Percentiles rank a stretch among this genome's conserved stretches.
Evolutionary conservation across 2,888 invertebrate genomes (phyloP).

Genomic region (Dolomedes plantarius): DNA sequence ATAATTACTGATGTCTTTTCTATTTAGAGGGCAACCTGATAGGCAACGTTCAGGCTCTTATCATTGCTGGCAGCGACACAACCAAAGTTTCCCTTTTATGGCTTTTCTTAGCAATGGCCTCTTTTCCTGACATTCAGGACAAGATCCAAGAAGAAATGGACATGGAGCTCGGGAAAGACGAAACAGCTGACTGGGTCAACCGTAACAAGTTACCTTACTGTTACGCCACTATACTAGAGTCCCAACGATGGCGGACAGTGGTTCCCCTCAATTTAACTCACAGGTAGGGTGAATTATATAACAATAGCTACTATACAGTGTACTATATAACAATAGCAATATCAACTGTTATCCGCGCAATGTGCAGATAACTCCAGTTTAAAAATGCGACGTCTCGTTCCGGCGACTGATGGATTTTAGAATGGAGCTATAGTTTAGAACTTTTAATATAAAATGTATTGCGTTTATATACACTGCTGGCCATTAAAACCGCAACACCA

Average conservation of each 20-base stretch:
- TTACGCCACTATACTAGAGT: constrained; percentile 27
- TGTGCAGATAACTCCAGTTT: no score
- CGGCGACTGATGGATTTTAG: no score
- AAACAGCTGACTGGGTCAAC: not conserved
- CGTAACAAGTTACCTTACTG: constrained; percentile 20
- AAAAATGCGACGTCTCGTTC: no score
- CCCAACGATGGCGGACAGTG: constrained; percentile 31
- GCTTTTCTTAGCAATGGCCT: constrained; percentile 35
- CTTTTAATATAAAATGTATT: no score
- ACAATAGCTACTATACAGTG: no score
- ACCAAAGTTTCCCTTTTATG: constrained; percentile 8
- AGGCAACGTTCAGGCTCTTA: constrained; percentile 16
- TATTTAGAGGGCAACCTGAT: constrained; percentile 13
- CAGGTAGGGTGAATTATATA: constrained; percentile 15
- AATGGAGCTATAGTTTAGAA: no score
- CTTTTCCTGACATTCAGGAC: constrained; percentile 27
- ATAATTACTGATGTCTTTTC: no score
- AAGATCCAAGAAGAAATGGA: constrained; percentile 47
- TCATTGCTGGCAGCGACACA: constrained; percentile 38
- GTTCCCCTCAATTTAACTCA: not conserved
- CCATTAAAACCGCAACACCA: no score
- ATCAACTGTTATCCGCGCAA: no score
- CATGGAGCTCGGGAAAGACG: constrained; percentile 18
- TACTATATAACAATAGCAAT: no score
- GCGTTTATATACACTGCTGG: no score